Base-by-base conservation (phyloP, 1,140 invertebrate genomes). In the Bicyclus anynana region DNA sequence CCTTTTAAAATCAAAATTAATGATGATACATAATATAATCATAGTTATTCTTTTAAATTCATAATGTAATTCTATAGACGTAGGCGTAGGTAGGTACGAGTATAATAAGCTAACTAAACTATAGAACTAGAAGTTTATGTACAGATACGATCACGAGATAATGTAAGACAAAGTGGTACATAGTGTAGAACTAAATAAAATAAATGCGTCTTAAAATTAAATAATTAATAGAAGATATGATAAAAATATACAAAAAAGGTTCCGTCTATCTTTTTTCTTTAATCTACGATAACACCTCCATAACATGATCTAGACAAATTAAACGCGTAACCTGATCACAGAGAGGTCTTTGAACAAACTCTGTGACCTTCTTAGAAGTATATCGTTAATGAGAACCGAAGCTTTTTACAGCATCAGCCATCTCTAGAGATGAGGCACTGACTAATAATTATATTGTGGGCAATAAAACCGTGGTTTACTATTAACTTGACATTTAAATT, bases 291-390 rank as follows among this genome's bases (percentile, higher is more conserved):
- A 6, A 33, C 29, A 33, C 29, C 9, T 33, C 12, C 71, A 66
- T 73, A 76, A 85, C 77, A 78, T 77, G 72, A 80, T 84, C 74
- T 85, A 77, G 75, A 84, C 82, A 85, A 87, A 87, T 84, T 80
- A 83, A 80, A 82, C 53, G 62, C 49, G 59, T 56, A 80, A 80
- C 74, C 67, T 76, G 80, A 83, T 80, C 62, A 14, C 9, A 56
- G 78, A 73, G 53, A 47, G 53, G 44, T 12, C 12, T 56, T 37
- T 44, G 16, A 46, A 21, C 35, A 49, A 38, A 38, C 18, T 47
- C 21, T 10, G 33, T 14, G 46, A 56, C 18, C 44, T 56, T 56
- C 53, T 56, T 27, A 40, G 53, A 56, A 56, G 18, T 13, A 47
- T 44, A 40, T 54, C 29, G 5, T 54, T 54, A 54, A 54, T 54